Conservation (phyloP, 1,140 invertebrate genomes). For the Aphidius gifuensis region DNA sequence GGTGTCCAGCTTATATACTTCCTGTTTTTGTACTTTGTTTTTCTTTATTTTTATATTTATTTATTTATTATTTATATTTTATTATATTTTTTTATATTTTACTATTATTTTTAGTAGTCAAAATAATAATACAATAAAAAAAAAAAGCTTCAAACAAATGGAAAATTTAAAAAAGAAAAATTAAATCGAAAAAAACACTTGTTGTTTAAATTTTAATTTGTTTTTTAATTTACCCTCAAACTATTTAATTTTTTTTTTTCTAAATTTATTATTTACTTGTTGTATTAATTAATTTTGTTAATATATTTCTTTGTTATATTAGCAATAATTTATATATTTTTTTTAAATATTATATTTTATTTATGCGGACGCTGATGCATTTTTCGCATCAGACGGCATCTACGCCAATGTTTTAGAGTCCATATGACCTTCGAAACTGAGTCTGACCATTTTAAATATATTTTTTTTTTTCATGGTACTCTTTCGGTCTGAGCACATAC, state of each 20-base stretch:
- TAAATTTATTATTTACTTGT: no score
- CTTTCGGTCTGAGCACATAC: slow-evolving; percentile 19
- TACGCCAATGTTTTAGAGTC: slow-evolving; percentile 43
- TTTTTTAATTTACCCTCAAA: no score
- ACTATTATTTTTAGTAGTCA: no score
- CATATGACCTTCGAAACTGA: slow-evolving; percentile 47
- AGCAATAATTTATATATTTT: not conserved
- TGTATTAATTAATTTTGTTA: not conserved
- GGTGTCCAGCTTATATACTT: slow-evolving; percentile 36
- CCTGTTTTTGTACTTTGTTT: slow-evolving; percentile 44
- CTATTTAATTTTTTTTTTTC: not conserved
- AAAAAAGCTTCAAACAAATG: not conserved
- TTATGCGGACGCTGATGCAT: not conserved
- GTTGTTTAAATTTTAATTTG: no score
- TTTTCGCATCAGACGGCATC: slow-evolving; percentile 17
- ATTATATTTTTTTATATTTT: no score
- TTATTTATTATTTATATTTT: no score
- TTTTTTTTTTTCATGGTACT: slow-evolving; percentile 14
- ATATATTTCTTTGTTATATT: not conserved
- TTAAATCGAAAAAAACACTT: not conserved
- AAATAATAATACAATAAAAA: not conserved
- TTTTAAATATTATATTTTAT: not conserved
- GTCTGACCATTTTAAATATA: slow-evolving; percentile 44
- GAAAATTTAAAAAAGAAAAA: no score
- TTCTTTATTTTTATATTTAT: slow-evolving; percentile 26